phyloP scores from a whole-genome alignment of 2,113 vertebrate genomes.

The Dolichallabes microphthalmus region DNA sequence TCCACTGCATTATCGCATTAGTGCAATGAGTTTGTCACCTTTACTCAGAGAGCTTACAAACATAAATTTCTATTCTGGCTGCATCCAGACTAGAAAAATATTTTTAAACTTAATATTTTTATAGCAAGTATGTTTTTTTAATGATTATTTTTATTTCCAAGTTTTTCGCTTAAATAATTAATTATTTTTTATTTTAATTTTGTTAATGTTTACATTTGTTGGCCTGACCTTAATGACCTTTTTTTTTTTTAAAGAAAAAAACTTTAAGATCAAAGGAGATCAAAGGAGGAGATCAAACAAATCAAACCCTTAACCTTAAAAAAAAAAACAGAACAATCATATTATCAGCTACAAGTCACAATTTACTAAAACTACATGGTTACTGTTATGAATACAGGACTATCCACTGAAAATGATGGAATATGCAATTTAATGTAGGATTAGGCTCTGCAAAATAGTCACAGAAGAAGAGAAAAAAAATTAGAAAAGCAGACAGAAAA shows the following conservation, averaged over 20 bases:
- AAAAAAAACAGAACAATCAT: not conserved
- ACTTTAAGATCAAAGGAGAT: too few species aligned
- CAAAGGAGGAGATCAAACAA: not conserved
- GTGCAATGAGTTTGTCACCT: not conserved
- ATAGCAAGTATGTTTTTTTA: not conserved
- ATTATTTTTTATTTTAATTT: slow-evolving; percentile 13
- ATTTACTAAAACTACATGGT: not conserved
- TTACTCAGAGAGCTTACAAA: slow-evolving; percentile 6
- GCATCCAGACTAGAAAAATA: not conserved
- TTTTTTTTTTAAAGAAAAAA: not conserved
- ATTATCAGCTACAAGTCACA: not conserved
- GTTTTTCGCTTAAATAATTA: not conserved
- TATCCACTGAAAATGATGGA: not conserved
- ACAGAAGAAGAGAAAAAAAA: not conserved
- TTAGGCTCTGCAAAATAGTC: not conserved
- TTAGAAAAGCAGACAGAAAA: not conserved
- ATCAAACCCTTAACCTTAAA: not conserved
- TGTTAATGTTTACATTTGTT: slow-evolving; percentile 19
- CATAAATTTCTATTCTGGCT: not conserved
- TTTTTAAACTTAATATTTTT: slow-evolving; percentile 23
- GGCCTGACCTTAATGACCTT: not conserved
- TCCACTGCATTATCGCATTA: not conserved
- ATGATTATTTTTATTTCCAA: not conserved
- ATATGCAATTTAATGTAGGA: not conserved
- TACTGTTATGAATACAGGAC: not conserved